A percentile compares a stretch with the other conserved stretches of the same genome.
Conservation (phyloP, 2,113 vertebrate genomes). For the Pseudorhombus dupliciocellatus region DNA sequence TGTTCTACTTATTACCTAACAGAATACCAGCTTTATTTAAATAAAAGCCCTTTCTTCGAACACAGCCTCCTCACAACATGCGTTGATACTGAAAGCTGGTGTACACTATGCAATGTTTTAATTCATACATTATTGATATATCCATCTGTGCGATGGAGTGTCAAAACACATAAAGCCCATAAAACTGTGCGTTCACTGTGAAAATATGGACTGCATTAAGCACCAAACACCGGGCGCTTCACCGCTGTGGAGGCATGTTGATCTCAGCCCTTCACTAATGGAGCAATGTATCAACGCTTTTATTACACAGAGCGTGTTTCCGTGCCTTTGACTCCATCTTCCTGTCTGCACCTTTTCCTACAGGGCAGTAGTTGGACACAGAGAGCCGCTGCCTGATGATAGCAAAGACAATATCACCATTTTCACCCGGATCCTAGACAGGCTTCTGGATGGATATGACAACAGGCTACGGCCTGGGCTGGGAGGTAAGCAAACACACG, state of each 20-base stretch:
- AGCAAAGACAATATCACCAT: constrained; percentile 98
- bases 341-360: constrained; percentile 31
- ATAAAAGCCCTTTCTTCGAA: neutral
- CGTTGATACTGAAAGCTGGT: neutral
- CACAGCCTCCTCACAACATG: neutral
- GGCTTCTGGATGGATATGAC: constrained; percentile 96
- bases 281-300: neutral
- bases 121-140: neutral
- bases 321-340: constrained; percentile 16
- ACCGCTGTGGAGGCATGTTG: neutral
- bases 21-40: neutral
- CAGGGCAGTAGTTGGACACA: constrained; percentile 82
- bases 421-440: constrained; percentile 94
- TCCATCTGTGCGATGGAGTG: neutral
- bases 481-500: constrained; percentile 73
- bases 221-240: neutral
- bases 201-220: neutral
- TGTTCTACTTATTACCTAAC: too few relatives aligned
- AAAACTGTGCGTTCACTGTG: neutral
- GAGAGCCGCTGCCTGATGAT: constrained; percentile 86
- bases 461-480: constrained; percentile 93
- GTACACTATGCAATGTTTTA: neutral
- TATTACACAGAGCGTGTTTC: constrained; percentile 17
- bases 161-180: neutral
- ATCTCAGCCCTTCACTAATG: neutral